Evolutionary conservation across 1,140 invertebrate genomes (phyloP), one percentile per base, ranked within the genome.

Genomic region (Hycleus phaleratus): DNA sequence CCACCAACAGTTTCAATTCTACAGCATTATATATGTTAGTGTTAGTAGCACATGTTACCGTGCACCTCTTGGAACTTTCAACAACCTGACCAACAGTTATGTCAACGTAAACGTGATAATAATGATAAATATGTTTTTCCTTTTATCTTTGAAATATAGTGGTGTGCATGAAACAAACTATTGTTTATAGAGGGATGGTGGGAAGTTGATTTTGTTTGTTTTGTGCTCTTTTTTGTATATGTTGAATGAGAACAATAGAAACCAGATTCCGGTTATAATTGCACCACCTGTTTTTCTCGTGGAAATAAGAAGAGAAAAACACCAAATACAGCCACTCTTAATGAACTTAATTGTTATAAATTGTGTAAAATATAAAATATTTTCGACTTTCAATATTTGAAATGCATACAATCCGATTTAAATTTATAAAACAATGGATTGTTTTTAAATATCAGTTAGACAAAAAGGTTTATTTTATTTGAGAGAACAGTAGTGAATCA

Each of bases 61-160:
- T 46, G 4, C 9, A 42, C 40, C 44, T 26, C 48, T 58, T 45
- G 42, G 48, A 58, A 53, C 46, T 58, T 54, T 45, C 55, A 49
- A 48, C 46, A 49, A 42, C 45, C 55, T 61, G 60, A 61, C 60
- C 60, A 61, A 53, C 38, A 56, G 44, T 58, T 58, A 58, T 58
- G 60, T 56, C 38, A 49, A 43, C 55, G 39, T 44, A 58, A 62
- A 65, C 64, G 64, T 63, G 64, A 63, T 61, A 58, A 61, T 65
- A 65, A 65, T 65, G 56, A 61, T 57, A 59, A 61, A 52, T 55
- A 47, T 47, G 52, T 38, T 46, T 55, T 55, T 55, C 6, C 11
- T 42, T 42, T 42, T 42, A 42, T 42, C 9, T 42, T 6, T 42
- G 9, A n/a, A 42, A 42, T 42, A 11, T 42, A n/a, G 40, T n/a